phyloP scores from a whole-genome alignment of 92 coral and sea anemone genomes.

The Epizoanthus rinbou region DNA sequence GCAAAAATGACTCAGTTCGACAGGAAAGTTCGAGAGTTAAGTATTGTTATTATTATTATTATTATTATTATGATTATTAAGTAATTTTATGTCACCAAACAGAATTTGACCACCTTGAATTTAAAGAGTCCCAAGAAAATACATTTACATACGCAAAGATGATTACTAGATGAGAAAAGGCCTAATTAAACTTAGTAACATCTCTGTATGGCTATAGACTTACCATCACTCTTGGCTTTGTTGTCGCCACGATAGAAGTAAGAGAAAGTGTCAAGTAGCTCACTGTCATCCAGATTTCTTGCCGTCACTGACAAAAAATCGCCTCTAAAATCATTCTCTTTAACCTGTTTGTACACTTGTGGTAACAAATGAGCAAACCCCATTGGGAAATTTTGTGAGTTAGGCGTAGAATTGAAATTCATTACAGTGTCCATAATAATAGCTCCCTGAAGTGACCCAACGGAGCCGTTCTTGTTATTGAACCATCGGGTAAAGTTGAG shows the following conservation, averaged over 20 bases:
- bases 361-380: neutral
- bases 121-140: no score
- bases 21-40: no score
- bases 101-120: no score
- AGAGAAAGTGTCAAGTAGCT: constrained; percentile 42
- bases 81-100: no score
- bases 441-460: constrained; percentile 76
- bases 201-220: neutral
- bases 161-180: no score
- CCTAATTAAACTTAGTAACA: no score
- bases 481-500: constrained; percentile 63
- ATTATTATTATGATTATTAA: no score
- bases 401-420: constrained; percentile 63
- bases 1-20: no score
- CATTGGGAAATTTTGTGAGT: constrained; percentile 63
- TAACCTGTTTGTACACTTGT: constrained; percentile 41
- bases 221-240: neutral
- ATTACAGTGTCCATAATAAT: constrained; percentile 73
- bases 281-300: constrained; percentile 50
- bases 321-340: constrained; percentile 59
- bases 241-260: constrained; percentile 38
- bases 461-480: constrained; percentile 40
- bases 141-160: no score
- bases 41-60: no score
- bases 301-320: constrained; percentile 72